Evolutionary conservation across 1,140 invertebrate species (phyloP).

Genomic region (Pseudomyrmex pallidus): DNA sequence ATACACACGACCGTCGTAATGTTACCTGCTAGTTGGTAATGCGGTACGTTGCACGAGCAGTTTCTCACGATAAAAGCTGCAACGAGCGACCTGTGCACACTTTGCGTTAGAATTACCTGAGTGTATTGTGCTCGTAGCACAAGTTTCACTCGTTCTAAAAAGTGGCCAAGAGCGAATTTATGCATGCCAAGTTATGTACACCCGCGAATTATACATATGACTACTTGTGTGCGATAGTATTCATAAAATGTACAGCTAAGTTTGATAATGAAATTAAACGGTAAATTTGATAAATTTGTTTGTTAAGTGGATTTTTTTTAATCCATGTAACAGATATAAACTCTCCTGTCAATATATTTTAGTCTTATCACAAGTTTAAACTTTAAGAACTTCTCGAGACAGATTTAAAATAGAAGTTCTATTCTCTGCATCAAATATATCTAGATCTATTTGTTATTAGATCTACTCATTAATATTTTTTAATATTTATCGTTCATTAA

Average conservation of each 20-base stretch:
- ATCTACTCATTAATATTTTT: neutral
- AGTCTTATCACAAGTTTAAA: no score
- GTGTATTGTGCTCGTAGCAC: slow-evolving; percentile 1
- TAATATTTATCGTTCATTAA: neutral
- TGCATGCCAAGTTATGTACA: neutral
- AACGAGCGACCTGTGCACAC: slow-evolving; percentile 25
- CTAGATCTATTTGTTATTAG: slow-evolving; percentile 7
- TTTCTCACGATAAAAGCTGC: slow-evolving; percentile 53
- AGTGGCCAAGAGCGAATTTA: slow-evolving; percentile 14
- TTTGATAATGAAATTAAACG: neutral
- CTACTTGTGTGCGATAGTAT: neutral
- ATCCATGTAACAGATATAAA: no score
- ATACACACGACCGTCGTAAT: slow-evolving; percentile 47
- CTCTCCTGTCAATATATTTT: no score
- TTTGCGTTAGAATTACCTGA: slow-evolving; percentile 36
- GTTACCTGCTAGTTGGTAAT: slow-evolving; percentile 63
- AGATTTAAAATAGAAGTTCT: slow-evolving; percentile 1
- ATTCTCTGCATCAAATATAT: neutral
- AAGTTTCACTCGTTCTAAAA: neutral
- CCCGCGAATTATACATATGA: neutral
- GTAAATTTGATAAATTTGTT: no score
- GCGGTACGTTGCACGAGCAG: slow-evolving; percentile 44
- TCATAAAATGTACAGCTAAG: neutral
- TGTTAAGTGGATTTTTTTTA: no score
- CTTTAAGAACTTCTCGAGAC: no score